phyloP scores from a whole-genome alignment of 2,888 invertebrate genomes.

The Torymus tubicola region DNA sequence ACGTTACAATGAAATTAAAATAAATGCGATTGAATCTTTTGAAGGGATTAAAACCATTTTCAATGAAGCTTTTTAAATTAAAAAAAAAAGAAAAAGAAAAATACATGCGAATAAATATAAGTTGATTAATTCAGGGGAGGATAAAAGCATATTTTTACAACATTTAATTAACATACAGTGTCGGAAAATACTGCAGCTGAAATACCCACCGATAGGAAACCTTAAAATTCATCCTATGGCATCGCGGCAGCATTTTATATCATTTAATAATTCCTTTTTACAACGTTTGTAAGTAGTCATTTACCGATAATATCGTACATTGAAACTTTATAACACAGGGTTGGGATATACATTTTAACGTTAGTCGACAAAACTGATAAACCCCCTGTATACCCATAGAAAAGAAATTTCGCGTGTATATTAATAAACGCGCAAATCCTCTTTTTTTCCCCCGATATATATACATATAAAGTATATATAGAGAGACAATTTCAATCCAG shows the following conservation, averaged over 20 bases:
- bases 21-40: slow-evolving; percentile 54
- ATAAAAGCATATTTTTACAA: slow-evolving; percentile 39
- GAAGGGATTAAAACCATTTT: slow-evolving; percentile 51
- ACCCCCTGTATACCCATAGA: too few relatives aligned
- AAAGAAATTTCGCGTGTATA: too few relatives aligned
- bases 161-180: slow-evolving; percentile 13
- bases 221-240: too few relatives aligned
- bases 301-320: too few relatives aligned
- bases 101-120: slow-evolving; percentile 37
- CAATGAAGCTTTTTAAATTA: slow-evolving; percentile 36
- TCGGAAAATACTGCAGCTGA: slow-evolving; percentile 2
- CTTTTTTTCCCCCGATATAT: too few relatives aligned
- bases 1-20: slow-evolving; percentile 54
- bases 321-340: too few relatives aligned
- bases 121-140: slow-evolving; percentile 41
- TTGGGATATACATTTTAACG: too few relatives aligned
- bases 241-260: not conserved
- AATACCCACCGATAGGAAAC: not conserved
- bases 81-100: too few relatives aligned
- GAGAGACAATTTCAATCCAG: too few relatives aligned
- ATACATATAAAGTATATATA: too few relatives aligned
- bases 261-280: slow-evolving; percentile 2
- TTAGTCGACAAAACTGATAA: too few relatives aligned
- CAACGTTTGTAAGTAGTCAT: not conserved
- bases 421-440: too few relatives aligned